A percentile compares a stretch with the other conserved stretches of the same genome.
Evolutionary conservation across 2,888 invertebrate species (phyloP).

Genomic region (Tetragnatha montana): DNA sequence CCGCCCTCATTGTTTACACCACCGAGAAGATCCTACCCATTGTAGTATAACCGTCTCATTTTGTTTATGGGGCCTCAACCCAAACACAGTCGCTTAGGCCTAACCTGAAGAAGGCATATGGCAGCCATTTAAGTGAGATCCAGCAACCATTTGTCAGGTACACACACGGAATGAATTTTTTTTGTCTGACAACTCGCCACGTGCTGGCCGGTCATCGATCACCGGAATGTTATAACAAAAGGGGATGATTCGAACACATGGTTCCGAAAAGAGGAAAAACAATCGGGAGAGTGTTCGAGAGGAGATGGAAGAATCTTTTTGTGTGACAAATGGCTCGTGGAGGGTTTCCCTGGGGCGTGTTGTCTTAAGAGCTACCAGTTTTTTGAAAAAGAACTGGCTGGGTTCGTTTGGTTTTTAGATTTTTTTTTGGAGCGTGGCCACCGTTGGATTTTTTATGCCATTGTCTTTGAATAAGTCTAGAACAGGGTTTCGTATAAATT

Average conservation of each 20-base stretch:
- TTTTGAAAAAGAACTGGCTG: no score
- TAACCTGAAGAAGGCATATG: conserved; percentile 39
- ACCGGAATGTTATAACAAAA: conserved; percentile 60
- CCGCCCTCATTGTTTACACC: no score
- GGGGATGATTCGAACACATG: conserved; percentile 54
- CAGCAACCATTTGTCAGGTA: conserved; percentile 67
- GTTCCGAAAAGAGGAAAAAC: conserved; percentile 59
- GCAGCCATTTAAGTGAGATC: conserved; percentile 52
- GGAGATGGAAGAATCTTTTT: neutral
- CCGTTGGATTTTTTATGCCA: no score
- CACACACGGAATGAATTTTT: conserved; percentile 44
- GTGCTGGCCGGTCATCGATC: conserved; percentile 60
- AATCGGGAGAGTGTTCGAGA: conserved; percentile 13
- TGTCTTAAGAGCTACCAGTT: neutral
- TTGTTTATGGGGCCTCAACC: no score
- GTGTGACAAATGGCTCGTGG: conserved; percentile 7
- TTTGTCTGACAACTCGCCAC: conserved; percentile 31
- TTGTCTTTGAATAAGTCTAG: no score
- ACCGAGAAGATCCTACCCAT: no score
- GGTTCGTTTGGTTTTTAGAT: no score
- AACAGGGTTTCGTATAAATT: no score
- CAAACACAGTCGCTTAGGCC: no score
- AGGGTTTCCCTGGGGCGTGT: conserved; percentile 14
- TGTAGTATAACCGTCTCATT: no score
- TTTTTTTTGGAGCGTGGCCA: no score